Conservation (phyloP, 1,140 invertebrate species). For the Drosophila prosaltans region DNA sequence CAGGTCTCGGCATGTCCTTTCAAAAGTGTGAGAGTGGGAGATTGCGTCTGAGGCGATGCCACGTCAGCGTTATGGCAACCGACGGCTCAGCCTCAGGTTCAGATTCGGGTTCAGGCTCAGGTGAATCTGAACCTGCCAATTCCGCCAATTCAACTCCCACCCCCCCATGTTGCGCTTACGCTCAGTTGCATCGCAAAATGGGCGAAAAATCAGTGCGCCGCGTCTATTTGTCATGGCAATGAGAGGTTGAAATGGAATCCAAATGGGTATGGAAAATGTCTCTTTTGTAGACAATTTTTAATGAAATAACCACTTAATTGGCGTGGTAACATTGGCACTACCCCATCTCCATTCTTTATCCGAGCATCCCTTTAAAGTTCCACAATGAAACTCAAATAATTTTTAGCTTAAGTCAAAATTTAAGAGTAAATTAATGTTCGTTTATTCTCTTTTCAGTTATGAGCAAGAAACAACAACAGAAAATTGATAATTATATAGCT, state of each 20-base stretch:
- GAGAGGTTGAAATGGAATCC: constrained; percentile 26
- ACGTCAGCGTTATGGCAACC: constrained; percentile 78
- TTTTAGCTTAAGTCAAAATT: too few species aligned
- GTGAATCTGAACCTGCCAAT: constrained; percentile 32
- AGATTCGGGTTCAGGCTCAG: not conserved
- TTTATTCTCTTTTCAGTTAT: not conserved
- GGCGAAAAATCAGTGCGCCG: constrained; percentile 62
- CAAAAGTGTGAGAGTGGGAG: constrained; percentile 1
- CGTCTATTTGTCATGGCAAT: constrained; percentile 75
- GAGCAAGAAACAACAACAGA: not conserved
- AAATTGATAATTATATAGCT: not conserved
- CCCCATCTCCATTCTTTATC: too few species aligned
- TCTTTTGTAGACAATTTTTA: constrained; percentile 66
- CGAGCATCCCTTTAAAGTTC: too few species aligned
- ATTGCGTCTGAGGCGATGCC: constrained; percentile 27
- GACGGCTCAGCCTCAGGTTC: constrained; percentile 34
- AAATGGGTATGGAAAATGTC: constrained; percentile 28
- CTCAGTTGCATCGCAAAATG: constrained; percentile 80
- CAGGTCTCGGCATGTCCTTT: constrained; percentile 40
- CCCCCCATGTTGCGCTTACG: constrained; percentile 72
- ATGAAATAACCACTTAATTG: constrained; percentile 77
- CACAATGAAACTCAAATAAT: too few species aligned
- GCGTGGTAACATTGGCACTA: constrained; percentile 31
- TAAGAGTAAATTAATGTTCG: too few species aligned
- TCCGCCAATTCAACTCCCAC: constrained; percentile 29